A percentile compares a stretch with the other conserved stretches of the same genome.
Evolutionary conservation across 1,140 invertebrate genomes (phyloP).

Genomic region (Leptonema lineaticorne): DNA sequence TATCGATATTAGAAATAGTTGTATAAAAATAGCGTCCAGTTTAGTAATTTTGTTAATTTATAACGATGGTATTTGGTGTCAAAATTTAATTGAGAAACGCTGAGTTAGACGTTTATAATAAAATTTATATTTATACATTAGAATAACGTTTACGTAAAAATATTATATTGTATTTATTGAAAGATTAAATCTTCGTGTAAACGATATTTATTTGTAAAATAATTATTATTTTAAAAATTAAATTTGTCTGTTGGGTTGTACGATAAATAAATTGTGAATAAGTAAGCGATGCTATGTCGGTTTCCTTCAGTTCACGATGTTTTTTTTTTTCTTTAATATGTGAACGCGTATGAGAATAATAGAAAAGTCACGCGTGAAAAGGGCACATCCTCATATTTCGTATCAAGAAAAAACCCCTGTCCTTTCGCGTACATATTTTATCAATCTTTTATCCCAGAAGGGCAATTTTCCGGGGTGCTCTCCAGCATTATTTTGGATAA

Average conservation of each 20-base stretch:
- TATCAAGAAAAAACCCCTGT: constrained; percentile 25
- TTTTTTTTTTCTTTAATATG: constrained; percentile 14
- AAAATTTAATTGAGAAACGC: no score
- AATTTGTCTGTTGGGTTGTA: no score
- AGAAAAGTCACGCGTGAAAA: constrained; percentile 34
- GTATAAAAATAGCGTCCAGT: no score
- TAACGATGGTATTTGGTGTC: no score
- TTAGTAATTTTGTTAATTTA: no score
- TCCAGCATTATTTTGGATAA: constrained; percentile 41
- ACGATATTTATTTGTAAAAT: not conserved
- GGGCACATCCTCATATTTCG: constrained; percentile 28
- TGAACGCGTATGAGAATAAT: constrained; percentile 29
- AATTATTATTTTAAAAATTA: no score
- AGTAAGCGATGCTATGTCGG: not conserved
- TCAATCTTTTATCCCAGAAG: constrained; percentile 37
- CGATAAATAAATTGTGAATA: not conserved
- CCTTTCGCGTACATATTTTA: constrained; percentile 39
- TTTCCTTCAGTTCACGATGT: not conserved
- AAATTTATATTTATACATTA: no score
- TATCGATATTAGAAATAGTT: no score
- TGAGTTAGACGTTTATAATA: no score
- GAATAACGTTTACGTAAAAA: no score
- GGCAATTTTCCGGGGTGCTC: constrained; percentile 37
- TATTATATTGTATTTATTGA: not conserved
- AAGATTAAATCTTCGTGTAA: no score